A percentile compares a stretch with the other conserved stretches of the same genome.
phyloP scores from a whole-genome alignment of 2,888 invertebrate species.

The Clunio marinus region DNA sequence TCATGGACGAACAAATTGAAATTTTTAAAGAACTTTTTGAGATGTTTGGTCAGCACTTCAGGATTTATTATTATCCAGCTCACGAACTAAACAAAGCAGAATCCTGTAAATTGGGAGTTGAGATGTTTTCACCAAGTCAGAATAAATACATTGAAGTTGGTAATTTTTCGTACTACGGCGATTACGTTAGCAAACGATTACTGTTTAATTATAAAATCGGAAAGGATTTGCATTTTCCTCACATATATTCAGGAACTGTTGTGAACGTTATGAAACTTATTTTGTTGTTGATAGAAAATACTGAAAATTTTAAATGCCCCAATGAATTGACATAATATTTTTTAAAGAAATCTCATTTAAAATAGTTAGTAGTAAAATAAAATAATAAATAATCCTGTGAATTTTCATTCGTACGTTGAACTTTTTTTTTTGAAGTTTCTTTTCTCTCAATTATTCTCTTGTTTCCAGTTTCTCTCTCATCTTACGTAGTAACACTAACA shows the following conservation, averaged over 20 bases:
- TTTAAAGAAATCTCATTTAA: no score
- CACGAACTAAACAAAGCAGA: slow-evolving; percentile 61
- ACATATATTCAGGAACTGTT: slow-evolving; percentile 67
- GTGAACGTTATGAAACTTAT: slow-evolving; percentile 70
- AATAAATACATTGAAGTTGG: slow-evolving; percentile 68
- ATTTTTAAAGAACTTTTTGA: slow-evolving; percentile 59
- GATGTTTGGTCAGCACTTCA: slow-evolving; percentile 63
- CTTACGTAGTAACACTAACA: not conserved
- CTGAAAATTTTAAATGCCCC: slow-evolving; percentile 48
- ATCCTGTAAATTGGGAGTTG: slow-evolving; percentile 62
- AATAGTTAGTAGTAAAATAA: no score
- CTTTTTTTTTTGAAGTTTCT: slow-evolving; percentile 47
- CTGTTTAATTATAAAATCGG: slow-evolving; percentile 63
- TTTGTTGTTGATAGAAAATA: slow-evolving; percentile 67
- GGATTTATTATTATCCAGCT: slow-evolving; percentile 60
- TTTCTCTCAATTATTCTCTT: slow-evolving; percentile 47
- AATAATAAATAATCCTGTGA: no score
- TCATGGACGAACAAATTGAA: slow-evolving; percentile 57
- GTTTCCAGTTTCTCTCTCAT: slow-evolving; percentile 16
- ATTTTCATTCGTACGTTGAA: slow-evolving; percentile 41
- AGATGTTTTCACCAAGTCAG: slow-evolving; percentile 67
- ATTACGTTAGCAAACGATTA: slow-evolving; percentile 73
- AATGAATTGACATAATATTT: no score
- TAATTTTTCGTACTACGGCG: slow-evolving; percentile 64
- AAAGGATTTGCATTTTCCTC: slow-evolving; percentile 59